Conservation (phyloP, 2,797 vertebrate genomes). For the Garrulus glandarius region DNA sequence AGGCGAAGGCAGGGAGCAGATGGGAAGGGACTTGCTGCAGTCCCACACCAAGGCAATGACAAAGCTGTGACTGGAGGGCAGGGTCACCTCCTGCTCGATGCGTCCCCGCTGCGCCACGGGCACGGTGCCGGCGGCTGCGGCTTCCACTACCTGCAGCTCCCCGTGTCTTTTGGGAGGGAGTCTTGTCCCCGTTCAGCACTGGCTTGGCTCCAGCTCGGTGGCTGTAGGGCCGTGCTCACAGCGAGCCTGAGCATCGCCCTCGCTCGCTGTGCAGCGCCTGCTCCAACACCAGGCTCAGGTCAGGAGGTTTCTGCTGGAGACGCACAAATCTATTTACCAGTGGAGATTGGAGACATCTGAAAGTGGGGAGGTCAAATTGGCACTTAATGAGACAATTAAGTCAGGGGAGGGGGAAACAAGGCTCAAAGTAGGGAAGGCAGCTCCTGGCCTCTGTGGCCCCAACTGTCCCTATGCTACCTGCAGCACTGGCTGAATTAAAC, state of each 20-base stretch:
- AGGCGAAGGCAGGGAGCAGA: conserved; percentile 21
- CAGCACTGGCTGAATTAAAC: not conserved
- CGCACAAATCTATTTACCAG: conserved; percentile 20
- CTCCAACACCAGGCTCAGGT: not conserved
- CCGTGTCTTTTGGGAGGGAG: not conserved
- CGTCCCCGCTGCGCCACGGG: not conserved
- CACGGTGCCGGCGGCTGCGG: not conserved
- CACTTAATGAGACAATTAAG: conserved; percentile 24
- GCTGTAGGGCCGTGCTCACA: fast-evolving
- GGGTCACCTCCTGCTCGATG: not conserved
- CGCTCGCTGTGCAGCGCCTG: not conserved
- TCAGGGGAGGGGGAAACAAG: not conserved
- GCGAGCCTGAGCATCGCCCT: not conserved
- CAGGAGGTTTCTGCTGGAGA: not conserved
- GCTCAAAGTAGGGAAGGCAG: not conserved
- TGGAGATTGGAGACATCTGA: conserved; percentile 39
- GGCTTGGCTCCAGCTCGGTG: not conserved
- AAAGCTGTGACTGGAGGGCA: not conserved
- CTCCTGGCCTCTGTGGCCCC: not conserved
- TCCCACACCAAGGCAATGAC: not conserved
- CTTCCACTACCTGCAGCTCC: not conserved
- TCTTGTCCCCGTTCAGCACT: not conserved
- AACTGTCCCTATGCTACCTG: not conserved
- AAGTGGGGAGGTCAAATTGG: conserved; percentile 19
- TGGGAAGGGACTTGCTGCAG: conserved; percentile 48